Base-by-base conservation (phyloP, 2,113 vertebrate species). In the Polypterus senegalus region DNA sequence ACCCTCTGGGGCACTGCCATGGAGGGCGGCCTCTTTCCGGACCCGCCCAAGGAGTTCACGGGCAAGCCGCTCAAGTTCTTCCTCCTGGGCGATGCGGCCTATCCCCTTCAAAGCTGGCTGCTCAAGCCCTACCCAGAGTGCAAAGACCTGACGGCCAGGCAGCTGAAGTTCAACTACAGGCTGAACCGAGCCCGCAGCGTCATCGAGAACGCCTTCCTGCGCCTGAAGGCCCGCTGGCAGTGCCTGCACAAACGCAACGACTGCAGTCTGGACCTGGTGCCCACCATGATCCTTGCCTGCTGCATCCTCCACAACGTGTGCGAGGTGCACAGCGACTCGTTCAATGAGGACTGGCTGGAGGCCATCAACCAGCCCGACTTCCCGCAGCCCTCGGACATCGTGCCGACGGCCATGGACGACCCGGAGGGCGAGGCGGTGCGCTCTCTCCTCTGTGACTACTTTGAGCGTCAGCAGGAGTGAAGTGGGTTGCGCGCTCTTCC, bases 401-500 rank as follows among this genome's bases (percentile, higher is more conserved):
- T 71, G 0, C 75, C 74, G 0, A 58, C 70, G 0, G 54, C 80
- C 2, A 75, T 69, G 55, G 86, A 87, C 57, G 82, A 86, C 1
- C 65, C 64, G 10, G 60, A 65, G 1, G 86, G 75, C 0, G 88
- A 91, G 70, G 81, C 85, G 44, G 77, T 86, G 52, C 72, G 89
- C 0, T 72, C 71, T 2, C 82, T 88, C 11, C 85, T 86, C 77
- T 89, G 86, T 66, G 71, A 85, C 49, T 89, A 86, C 70, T 92
- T 91, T 1, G 67, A 85, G 57, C 83, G 75, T 67, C 75, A 80
- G 0, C 74, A 83, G 58, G 76, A 79, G 57, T 61, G 9, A 43
- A 54, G 7, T 54, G 27, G 27, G 27, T 5, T 54, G 55, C n/a
- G n/a, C 5, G 53, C 8, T 62, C 53, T 60, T 49, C 43, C 59